Percentiles rank a stretch among this genome's conserved stretches.
Conservation (phyloP, 2,797 vertebrate genomes). For the Threskiornis aethiopicus region DNA sequence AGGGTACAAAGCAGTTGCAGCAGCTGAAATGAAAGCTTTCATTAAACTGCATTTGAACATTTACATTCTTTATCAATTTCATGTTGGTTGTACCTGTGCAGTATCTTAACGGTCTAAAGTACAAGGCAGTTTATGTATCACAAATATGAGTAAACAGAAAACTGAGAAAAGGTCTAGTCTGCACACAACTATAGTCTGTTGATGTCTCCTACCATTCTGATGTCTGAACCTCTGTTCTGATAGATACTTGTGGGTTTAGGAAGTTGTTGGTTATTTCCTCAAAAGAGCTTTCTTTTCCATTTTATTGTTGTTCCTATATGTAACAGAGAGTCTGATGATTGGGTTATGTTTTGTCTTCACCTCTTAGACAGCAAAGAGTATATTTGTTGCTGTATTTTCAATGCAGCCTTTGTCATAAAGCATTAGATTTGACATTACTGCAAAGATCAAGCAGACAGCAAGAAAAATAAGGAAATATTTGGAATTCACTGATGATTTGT, state of each 20-base stretch:
- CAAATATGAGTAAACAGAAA: accelerated
- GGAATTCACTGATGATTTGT: neutral
- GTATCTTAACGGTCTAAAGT: neutral
- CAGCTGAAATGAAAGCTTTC: neutral
- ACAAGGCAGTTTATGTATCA: accelerated
- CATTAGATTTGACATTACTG: neutral
- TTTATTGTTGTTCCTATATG: neutral
- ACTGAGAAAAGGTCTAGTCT: neutral
- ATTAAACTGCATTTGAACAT: neutral
- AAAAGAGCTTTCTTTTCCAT: neutral
- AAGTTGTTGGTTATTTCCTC: neutral
- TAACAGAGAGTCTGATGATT: neutral
- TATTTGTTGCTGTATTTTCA: neutral
- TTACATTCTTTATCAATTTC: neutral
- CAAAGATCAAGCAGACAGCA: neutral
- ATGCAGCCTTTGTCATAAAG: neutral
- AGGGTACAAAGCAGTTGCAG: neutral
- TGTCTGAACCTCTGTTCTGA: neutral
- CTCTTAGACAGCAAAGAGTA: neutral
- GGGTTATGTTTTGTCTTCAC: neutral
- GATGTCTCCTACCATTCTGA: neutral
- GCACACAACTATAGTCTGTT: neutral
- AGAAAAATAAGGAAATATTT: neutral
- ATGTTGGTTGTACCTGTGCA: neutral
- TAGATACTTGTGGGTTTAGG: neutral